Percentiles rank a stretch among this genome's conserved stretches.
Conservation (phyloP, 2,888 invertebrate species). For the Ophion ventricosus region DNA sequence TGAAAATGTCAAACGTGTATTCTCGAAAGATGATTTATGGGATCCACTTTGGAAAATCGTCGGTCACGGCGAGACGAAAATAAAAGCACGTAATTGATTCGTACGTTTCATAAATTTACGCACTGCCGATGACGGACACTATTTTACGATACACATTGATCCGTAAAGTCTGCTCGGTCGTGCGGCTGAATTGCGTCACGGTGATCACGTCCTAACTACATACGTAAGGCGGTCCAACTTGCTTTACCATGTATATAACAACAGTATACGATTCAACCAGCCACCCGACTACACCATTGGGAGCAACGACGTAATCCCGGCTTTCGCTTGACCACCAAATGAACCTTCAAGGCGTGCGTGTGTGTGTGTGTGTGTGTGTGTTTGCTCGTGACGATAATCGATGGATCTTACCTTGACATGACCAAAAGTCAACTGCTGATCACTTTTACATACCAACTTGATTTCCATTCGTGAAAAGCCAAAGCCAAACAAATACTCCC, state of each 20-base stretch:
- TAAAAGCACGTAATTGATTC: constrained; percentile 13
- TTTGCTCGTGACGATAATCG: constrained; percentile 60
- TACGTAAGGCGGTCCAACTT: background rate
- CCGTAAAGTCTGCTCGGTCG: background rate
- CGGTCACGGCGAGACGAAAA: constrained; percentile 10
- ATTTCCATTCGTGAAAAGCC: background rate
- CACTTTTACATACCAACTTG: background rate
- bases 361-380: no score
- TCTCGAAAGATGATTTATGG: background rate
- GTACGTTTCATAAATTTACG: constrained; percentile 34
- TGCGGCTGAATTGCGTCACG: constrained; percentile 42
- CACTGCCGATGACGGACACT: constrained; percentile 55
- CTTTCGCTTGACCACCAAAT: constrained; percentile 22
- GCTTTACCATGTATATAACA: background rate
- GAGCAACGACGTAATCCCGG: background rate
- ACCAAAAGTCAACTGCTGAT: background rate
- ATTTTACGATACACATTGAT: constrained; percentile 53
- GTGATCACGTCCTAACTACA: constrained; percentile 4
- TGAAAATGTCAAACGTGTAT: background rate
- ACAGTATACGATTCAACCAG: background rate
- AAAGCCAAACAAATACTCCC: background rate
- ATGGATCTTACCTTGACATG: constrained; percentile 23
- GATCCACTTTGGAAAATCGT: background rate
- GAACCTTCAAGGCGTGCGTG: constrained; percentile 45
- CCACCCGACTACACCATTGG: background rate